Evolutionary conservation across 2,888 invertebrate genomes (phyloP).

Genomic region (Desoria tigrina): DNA sequence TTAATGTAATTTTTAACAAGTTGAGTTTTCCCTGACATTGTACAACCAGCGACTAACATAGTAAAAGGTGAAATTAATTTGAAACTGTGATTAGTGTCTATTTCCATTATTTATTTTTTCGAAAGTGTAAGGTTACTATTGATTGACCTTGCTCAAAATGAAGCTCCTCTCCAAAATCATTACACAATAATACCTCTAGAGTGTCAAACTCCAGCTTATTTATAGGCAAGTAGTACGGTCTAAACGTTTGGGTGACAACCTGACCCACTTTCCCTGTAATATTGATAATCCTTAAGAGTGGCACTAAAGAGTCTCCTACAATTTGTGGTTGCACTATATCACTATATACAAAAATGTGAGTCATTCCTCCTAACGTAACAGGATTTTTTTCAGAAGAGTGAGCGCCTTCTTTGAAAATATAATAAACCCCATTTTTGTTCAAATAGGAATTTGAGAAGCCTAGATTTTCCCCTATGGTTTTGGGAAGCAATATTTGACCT

Average conservation of each 20-base stretch:
- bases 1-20: slow-evolving; percentile 4
- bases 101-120: slow-evolving; percentile 3
- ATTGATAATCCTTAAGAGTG: slow-evolving; percentile 15
- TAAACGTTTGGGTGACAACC: neutral
- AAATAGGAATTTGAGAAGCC: neutral
- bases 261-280: slow-evolving; percentile 15
- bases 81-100: neutral
- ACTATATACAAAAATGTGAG: slow-evolving; percentile 19
- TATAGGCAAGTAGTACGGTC: slow-evolving; percentile 16
- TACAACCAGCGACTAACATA: slow-evolving; percentile 3
- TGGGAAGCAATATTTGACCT: neutral
- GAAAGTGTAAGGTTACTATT: slow-evolving; percentile 18
- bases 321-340: slow-evolving; percentile 17
- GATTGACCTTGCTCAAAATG: slow-evolving; percentile 12
- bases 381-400: neutral
- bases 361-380: neutral
- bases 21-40: slow-evolving; percentile 21
- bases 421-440: neutral
- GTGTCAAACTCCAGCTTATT: slow-evolving; percentile 7
- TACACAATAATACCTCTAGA: slow-evolving; percentile 12
- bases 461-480: neutral
- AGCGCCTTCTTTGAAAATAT: neutral
- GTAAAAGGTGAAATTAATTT: slow-evolving; percentile 1
- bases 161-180: slow-evolving; percentile 20
- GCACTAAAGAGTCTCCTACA: slow-evolving; percentile 10